phyloP scores from a whole-genome alignment of 2,888 invertebrate genomes.

The Chirona hameri region DNA sequence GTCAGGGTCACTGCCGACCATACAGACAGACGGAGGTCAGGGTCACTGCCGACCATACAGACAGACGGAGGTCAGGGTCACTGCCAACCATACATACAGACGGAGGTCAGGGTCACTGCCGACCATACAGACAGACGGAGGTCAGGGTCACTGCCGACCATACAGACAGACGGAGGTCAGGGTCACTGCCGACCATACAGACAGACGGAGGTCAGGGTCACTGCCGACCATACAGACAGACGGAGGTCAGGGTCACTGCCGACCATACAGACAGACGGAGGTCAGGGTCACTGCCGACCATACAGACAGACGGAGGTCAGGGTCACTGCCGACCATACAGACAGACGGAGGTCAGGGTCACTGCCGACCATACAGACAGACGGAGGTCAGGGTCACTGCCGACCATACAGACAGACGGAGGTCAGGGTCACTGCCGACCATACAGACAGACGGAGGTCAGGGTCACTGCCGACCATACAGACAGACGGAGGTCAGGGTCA shows the following conservation, averaged over 20 bases:
- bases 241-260: conserved; percentile 36
- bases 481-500: conserved; percentile 27
- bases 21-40: too few species aligned
- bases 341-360: conserved; percentile 27
- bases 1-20: conserved; percentile 37
- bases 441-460: too few species aligned
- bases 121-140: neutral
- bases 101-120: conserved; percentile 36
- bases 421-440: conserved; percentile 37
- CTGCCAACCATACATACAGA: conserved; percentile 31
- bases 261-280: neutral
- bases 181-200: conserved; percentile 35
- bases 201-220: conserved; percentile 27
- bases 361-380: conserved; percentile 31
- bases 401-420: neutral
- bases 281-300: conserved; percentile 37
- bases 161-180: too few species aligned
- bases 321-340: conserved; percentile 35
- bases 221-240: conserved; percentile 31
- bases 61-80: conserved; percentile 27
- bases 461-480: conserved; percentile 35
- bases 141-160: conserved; percentile 37
- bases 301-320: too few species aligned
- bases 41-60: conserved; percentile 35
- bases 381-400: conserved; percentile 36